phyloP scores from a whole-genome alignment of 1,140 invertebrate species.

The Plodia interpunctella region DNA sequence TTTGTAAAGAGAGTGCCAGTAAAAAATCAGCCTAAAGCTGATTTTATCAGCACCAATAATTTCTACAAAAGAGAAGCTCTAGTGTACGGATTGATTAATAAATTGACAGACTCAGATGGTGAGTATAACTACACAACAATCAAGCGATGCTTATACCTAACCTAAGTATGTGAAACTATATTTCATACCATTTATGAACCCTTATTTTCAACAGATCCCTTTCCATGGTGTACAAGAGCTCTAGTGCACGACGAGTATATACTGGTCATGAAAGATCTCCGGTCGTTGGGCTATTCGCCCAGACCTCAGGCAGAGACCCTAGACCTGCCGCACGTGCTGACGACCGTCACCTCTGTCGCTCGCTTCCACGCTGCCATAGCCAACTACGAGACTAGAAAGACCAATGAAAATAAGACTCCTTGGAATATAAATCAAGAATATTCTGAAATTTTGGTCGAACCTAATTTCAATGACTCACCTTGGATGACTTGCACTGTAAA shows the following conservation, averaged over 20 bases:
- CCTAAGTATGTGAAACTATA: background rate
- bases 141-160: too few relatives aligned
- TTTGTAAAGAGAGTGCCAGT: conserved; percentile 49
- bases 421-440: conserved; percentile 34
- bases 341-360: conserved; percentile 35
- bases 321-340: conserved; percentile 35
- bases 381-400: conserved; percentile 41
- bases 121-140: conserved; percentile 14
- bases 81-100: conserved; percentile 40
- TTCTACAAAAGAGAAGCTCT: conserved; percentile 43
- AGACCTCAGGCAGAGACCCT: conserved; percentile 24
- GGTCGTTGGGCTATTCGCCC: conserved; percentile 34
- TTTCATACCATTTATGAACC: background rate
- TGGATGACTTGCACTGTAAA: conserved; percentile 46
- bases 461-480: conserved; percentile 36
- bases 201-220: conserved; percentile 41
- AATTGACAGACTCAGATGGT: conserved; percentile 36
- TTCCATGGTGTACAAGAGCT: conserved; percentile 40
- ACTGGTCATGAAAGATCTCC: conserved; percentile 51
- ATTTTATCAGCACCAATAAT: conserved; percentile 42
- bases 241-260: conserved; percentile 42
- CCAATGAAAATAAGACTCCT: conserved; percentile 1
- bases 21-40: conserved; percentile 43
- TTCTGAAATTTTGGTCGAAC: conserved; percentile 30
- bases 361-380: conserved; percentile 53